Conservation (phyloP, 2,797 vertebrate genomes). For the Setipinna tenuifilis region DNA sequence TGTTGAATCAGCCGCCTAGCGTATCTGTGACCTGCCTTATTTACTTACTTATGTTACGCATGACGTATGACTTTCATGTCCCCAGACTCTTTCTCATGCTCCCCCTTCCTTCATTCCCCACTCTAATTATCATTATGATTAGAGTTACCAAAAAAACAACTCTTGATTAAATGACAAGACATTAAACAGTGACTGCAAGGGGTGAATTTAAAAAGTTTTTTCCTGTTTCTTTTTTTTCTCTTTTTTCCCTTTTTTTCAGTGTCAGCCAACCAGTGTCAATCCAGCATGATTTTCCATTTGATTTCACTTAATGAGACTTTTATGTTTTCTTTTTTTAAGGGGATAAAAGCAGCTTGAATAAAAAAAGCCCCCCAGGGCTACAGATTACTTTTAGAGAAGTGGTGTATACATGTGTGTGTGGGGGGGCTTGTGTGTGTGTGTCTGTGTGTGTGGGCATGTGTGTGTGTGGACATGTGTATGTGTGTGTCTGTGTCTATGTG, state of each 20-base stretch:
- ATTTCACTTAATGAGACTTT: conserved; percentile 70
- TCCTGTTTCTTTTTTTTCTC: conserved; percentile 20
- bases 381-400: conserved; percentile 59
- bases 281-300: conserved; percentile 71
- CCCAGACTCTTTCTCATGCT: background rate
- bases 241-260: background rate
- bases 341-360: conserved; percentile 52
- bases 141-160: background rate
- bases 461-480: background rate
- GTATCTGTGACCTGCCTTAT: too few species aligned
- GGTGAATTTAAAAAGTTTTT: background rate
- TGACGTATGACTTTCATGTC: background rate
- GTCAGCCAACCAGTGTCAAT: conserved; percentile 57
- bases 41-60: too few species aligned
- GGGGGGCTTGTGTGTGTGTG: background rate
- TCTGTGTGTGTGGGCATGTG: conserved; percentile 31
- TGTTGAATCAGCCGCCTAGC: too few species aligned
- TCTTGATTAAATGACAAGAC: conserved; percentile 24
- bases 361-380: conserved; percentile 55
- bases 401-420: conserved; percentile 26
- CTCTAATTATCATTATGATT: background rate
- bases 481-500: conserved; percentile 26
- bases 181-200: conserved; percentile 3
- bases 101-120: background rate
- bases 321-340: background rate